A percentile compares a stretch with the other conserved stretches of the same genome.
phyloP scores from a whole-genome alignment of 2,888 invertebrate species.

The Lepetodrilus schrolli region DNA sequence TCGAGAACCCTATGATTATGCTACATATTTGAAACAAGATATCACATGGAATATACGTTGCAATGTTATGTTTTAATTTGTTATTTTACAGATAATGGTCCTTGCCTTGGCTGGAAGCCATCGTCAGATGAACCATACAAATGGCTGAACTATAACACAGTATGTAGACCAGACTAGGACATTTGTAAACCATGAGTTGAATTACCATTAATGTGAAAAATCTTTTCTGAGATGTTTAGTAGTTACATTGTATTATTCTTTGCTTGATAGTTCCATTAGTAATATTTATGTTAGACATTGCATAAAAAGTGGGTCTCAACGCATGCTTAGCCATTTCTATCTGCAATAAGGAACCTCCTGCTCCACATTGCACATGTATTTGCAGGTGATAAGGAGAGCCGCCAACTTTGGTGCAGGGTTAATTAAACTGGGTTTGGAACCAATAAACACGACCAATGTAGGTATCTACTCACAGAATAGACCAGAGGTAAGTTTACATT shows the following conservation, averaged over 20 bases:
- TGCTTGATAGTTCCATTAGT: no score
- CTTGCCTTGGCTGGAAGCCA: slow-evolving; percentile 93
- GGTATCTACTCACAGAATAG: slow-evolving; percentile 97
- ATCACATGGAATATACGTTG: neutral
- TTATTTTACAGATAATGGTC: slow-evolving; percentile 62
- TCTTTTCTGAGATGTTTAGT: no score
- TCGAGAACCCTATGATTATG: no score
- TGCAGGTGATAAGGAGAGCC: slow-evolving; percentile 82
- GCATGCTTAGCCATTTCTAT: no score
- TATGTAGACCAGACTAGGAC: slow-evolving; percentile 49
- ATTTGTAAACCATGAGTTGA: no score
- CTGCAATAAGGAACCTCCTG: no score
- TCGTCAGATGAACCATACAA: slow-evolving; percentile 88
- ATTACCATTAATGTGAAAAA: no score
- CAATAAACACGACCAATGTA: slow-evolving; percentile 83
- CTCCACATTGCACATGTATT: no score
- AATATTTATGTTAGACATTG: no score
- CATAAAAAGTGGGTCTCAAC: no score
- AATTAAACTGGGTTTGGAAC: slow-evolving; percentile 84
- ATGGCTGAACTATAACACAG: slow-evolving; percentile 95
- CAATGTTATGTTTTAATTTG: neutral
- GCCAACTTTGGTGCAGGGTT: slow-evolving; percentile 94
- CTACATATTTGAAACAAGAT: no score
- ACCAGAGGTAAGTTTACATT: slow-evolving; percentile 80
- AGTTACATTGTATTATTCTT: no score